phyloP scores from a whole-genome alignment of 37 sponge, comb jelly and placozoan species.

The Amphimedon queenslandica region DNA sequence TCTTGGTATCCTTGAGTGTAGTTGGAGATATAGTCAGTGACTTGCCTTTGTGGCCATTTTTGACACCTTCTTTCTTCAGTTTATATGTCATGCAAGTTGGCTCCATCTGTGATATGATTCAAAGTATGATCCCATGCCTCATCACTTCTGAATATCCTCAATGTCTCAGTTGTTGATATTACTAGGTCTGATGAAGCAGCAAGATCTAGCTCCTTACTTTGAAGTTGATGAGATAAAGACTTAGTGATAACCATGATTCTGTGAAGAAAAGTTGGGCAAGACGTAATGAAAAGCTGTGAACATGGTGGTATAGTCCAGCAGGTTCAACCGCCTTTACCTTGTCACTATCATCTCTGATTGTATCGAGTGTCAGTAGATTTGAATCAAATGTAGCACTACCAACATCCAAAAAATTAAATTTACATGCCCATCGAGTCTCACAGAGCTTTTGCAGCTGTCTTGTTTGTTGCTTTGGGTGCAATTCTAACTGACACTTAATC shows the following conservation, averaged over 20 bases:
- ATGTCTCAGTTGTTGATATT: slow-evolving; percentile 12
- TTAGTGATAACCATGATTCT: slow-evolving; percentile 46
- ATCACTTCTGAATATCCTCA: slow-evolving; percentile 32
- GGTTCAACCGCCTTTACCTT: slow-evolving; percentile 56
- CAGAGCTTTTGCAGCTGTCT: too few species aligned
- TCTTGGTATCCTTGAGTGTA: background rate
- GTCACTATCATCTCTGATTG: slow-evolving; percentile 43
- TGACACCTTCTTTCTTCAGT: background rate
- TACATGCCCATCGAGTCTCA: too few species aligned
- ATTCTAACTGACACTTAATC: too few species aligned
- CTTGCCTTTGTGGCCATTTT: background rate
- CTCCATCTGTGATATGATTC: slow-evolving; percentile 29
- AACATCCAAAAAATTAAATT: too few species aligned
- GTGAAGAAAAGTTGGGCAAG: slow-evolving; percentile 29
- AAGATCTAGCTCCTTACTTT: slow-evolving; percentile 30
- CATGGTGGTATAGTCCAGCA: slow-evolving; percentile 42
- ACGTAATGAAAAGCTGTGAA: slow-evolving; percentile 34
- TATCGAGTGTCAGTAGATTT: slow-evolving; percentile 49
- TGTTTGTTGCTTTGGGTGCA: too few species aligned
- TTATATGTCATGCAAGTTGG: slow-evolving; percentile 11
- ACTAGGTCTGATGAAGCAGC: slow-evolving; percentile 43
- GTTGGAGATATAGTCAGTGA: background rate
- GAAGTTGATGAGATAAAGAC: slow-evolving; percentile 44
- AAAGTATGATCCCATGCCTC: slow-evolving; percentile 32
- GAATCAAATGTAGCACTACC: slow-evolving; percentile 47